A percentile compares a stretch with the other conserved stretches of the same genome.
phyloP scores from a whole-genome alignment of 2,113 vertebrate species.

The Eolophus roseicapilla region DNA sequence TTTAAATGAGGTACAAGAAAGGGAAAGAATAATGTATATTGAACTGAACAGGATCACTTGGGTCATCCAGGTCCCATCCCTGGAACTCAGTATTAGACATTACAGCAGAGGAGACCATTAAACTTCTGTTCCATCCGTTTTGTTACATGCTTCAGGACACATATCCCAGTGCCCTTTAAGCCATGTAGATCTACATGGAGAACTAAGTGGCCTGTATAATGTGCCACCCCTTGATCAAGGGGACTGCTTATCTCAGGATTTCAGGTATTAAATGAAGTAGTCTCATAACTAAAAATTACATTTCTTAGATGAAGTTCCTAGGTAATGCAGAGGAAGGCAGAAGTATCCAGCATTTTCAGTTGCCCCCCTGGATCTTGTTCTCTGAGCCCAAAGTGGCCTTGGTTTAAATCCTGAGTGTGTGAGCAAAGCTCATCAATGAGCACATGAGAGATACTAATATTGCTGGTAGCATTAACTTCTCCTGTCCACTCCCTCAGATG shows the following conservation, averaged over 20 bases:
- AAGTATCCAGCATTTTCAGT: not conserved
- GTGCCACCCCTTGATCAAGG: not conserved
- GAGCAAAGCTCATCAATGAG: not conserved
- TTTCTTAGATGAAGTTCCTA: not conserved
- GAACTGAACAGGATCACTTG: not conserved
- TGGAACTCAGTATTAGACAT: not conserved
- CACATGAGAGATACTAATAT: not conserved
- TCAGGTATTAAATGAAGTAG: not conserved
- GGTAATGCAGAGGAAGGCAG: not conserved
- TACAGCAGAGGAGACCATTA: not conserved
- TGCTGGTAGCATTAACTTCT: not conserved
- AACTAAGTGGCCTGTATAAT: not conserved
- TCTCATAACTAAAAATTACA: not conserved
- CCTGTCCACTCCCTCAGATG: not conserved
- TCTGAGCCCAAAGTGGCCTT: not conserved
- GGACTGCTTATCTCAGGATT: not conserved
- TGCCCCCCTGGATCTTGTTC: not conserved
- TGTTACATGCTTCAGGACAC: not conserved
- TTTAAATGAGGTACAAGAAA: not conserved
- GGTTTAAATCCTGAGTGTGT: not conserved
- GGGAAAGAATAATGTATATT: not conserved
- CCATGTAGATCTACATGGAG: not conserved
- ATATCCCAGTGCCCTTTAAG: not conserved
- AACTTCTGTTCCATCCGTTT: not conserved
- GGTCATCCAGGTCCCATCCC: not conserved